Base-by-base conservation (phyloP, 2,113 vertebrate genomes). In the Balaeniceps rex region DNA sequence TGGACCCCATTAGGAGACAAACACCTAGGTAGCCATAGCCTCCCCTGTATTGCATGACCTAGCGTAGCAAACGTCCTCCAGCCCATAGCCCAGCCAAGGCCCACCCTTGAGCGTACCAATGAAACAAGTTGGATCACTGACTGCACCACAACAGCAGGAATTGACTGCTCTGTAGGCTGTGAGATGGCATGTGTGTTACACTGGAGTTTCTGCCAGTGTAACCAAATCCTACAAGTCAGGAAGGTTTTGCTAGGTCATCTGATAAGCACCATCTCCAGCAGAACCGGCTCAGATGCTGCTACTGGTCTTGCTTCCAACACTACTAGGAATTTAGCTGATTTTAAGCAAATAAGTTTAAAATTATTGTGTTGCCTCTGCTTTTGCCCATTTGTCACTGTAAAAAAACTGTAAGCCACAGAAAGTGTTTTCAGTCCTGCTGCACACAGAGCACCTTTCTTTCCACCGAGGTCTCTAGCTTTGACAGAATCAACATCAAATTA, bases 61-160 rank as follows among this genome's bases (percentile, higher is more conserved):
- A 47, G 47, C 2, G 19, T 19, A 64, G 74, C 61, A 60, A 71
- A 51, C 49, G 22, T 60, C 65, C 85, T 89, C 70, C 38, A 55
- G 7, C 26, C 34, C 8, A 0, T 1, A 15, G 38, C 47, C 60
- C 42, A 75, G 65, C 51, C 84, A 76, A 60, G n/a, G 44, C 33
- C 38, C 85, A 85, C 12, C 52, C 29, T 46, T 19, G 24, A 42
- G 47, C 4, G 9, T 31, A 25, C 15, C 31, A 64, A 58, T 38
- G 9, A 23, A 74, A 63, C 0, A 0, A 79, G 47, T 0, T 51
- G 57, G 42, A 21, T 57, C 34, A 21, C 33, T 34, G 60, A 42
- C 17, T 9, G 5, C 54, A 82, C 12, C 58, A 19, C 72, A 38
- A 40, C 61, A 69, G 81, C 65, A 66, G 40, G 34, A 76, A 2